A percentile compares a stretch with the other conserved stretches of the same genome.
phyloP scores from a whole-genome alignment of 1,140 invertebrate species.

The Drosophila aff. region DNA sequence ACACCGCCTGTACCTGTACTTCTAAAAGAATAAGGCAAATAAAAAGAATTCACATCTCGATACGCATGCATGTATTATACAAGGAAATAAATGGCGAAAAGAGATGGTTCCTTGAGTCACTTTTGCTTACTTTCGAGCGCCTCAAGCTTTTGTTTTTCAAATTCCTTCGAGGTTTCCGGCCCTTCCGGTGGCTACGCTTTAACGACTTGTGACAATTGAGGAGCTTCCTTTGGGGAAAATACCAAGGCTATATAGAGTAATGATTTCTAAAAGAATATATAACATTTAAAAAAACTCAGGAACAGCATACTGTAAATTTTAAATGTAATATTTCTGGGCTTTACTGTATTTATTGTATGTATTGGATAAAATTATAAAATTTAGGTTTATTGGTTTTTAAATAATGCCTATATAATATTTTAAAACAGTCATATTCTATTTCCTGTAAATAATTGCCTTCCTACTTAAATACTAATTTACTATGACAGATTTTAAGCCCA shows the following conservation, averaged over 20 bases:
- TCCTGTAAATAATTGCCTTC: no score
- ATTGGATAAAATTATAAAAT: no score
- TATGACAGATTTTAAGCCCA: no score
- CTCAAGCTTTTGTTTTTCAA: constrained; percentile 16
- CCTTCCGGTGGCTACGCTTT: constrained; percentile 4
- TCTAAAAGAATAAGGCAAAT: constrained; percentile 23
- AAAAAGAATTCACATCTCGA: constrained; percentile 43
- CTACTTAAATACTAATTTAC: no score
- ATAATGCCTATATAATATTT: no score
- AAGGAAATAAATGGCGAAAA: constrained; percentile 33
- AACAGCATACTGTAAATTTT: background rate
- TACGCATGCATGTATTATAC: constrained; percentile 9
- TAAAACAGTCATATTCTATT: no score
- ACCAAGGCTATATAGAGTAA: background rate
- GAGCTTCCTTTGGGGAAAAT: background rate
- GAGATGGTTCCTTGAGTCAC: constrained; percentile 13
- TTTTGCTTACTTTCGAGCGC: constrained; percentile 7
- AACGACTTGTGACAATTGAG: constrained; percentile 15
- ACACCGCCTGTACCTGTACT: constrained; percentile 32
- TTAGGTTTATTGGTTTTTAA: no score
- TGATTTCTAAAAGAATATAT: no score
- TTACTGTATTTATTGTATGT: background rate
- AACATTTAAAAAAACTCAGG: background rate
- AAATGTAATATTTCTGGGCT: background rate
- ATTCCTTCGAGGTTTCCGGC: background rate